Evolutionary conservation across 30 jellyfish, hydroid and myxozoan genomes (phyloP).

Genomic region (Aurelia aurita): DNA sequence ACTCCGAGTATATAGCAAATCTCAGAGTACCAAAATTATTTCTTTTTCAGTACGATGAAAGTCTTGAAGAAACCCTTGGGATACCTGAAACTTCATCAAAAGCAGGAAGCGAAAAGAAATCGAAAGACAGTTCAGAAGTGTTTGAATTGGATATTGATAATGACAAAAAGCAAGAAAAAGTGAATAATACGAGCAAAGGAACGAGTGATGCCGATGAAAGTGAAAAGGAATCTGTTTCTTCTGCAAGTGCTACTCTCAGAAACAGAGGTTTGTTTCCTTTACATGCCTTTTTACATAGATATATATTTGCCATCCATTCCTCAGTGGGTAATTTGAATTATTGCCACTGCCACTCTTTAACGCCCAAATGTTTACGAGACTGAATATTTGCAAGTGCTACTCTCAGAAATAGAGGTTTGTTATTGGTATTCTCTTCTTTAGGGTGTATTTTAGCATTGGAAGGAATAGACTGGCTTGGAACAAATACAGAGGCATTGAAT

Average conservation of each 20-base stretch:
- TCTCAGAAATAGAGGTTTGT: conserved; percentile 18
- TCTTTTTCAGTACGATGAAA: conserved; percentile 53
- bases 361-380: no score
- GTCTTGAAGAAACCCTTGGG: conserved; percentile 16
- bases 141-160: conserved; percentile 15
- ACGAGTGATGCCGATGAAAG: conserved; percentile 72
- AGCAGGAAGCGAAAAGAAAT: conserved; percentile 37
- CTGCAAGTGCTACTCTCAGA: conserved; percentile 18
- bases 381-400: conserved; percentile 29
- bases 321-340: no score
- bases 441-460: no score
- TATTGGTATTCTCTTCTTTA: no score
- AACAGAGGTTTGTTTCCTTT: conserved; percentile 14
- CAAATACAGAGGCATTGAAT: no score
- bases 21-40: no score
- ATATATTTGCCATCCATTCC: no score
- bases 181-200: conserved; percentile 2
- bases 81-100: conserved; percentile 10
- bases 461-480: no score
- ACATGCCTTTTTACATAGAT: no score
- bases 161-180: conserved; percentile 10
- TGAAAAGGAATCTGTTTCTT: conserved; percentile 55
- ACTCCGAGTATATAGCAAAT: no score
- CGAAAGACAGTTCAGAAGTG: conserved; percentile 36
- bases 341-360: no score